Base-by-base conservation (phyloP, 2,888 invertebrate genomes). In the Ethmia dodecea region DNA sequence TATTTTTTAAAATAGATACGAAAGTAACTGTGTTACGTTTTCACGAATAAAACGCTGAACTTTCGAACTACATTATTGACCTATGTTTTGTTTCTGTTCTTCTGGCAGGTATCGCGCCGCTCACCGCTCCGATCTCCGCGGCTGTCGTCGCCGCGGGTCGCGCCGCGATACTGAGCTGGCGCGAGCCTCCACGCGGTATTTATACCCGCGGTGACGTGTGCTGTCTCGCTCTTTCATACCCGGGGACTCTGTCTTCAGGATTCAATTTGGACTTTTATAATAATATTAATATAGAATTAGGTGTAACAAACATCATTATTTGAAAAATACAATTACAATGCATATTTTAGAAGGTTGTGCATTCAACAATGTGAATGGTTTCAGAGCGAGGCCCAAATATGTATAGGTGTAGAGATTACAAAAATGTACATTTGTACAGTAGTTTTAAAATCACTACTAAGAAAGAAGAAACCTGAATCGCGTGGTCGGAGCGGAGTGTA, bases 41-140 rank as follows among this genome's bases (percentile, higher is more conserved):
- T n/a, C n/a, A n/a, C n/a, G n/a, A n/a, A n/a, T n/a, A n/a, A n/a
- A n/a, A n/a, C n/a, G n/a, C n/a, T n/a, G n/a, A n/a, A n/a, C n/a
- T n/a, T n/a, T n/a, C n/a, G n/a, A n/a, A n/a, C n/a, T n/a, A n/a
- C n/a, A n/a, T n/a, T n/a, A n/a, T n/a, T n/a, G n/a, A n/a, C n/a
- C n/a, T n/a, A n/a, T n/a, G n/a, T n/a, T n/a, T n/a, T n/a, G n/a
- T n/a, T n/a, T n/a, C n/a, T n/a, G n/a, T n/a, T n/a, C n/a, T n/a
- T 35, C 16, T 42, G 39, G 24, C 57, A 63, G 51, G 49, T 51
- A 46, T 65, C 62, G 61, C 71, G 71, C 52, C 73, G 75, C 58
- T 80, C 77, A 31, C 77, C 79, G 67, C 70, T 72, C 56, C 78
- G 75, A 68, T 77, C 79, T 54, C 80, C 80, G 72, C 79, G 80